Conservation (phyloP, 2,113 vertebrate species). For the Tinamus guttatus region DNA sequence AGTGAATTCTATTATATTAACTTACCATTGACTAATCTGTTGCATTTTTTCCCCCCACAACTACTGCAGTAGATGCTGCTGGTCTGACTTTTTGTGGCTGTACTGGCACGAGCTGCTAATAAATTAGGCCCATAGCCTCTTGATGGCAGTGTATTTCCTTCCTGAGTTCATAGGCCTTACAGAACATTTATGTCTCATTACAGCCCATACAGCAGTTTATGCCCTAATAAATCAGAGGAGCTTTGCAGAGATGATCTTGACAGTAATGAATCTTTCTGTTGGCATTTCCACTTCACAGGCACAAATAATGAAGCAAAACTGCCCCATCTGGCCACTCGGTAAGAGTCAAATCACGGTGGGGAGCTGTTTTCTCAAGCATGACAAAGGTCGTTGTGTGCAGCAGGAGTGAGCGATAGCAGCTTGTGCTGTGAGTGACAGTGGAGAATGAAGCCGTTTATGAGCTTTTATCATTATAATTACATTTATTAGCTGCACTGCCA, state of each 20-base stretch:
- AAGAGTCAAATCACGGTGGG: slow-evolving; percentile 71
- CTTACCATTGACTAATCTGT: not conserved
- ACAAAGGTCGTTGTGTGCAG: slow-evolving; percentile 79
- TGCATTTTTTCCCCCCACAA: not conserved
- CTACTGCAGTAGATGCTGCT: not conserved
- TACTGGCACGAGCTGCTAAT: slow-evolving; percentile 61
- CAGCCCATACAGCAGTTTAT: slow-evolving; percentile 79
- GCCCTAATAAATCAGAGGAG: slow-evolving; percentile 85
- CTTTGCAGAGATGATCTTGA: slow-evolving; percentile 78
- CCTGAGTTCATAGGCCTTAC: slow-evolving; percentile 79
- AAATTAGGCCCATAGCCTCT: slow-evolving; percentile 76
- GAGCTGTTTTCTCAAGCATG: slow-evolving; percentile 74
- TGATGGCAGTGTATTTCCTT: slow-evolving; percentile 79
- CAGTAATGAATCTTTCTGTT: slow-evolving; percentile 84
- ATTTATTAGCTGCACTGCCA: slow-evolving; percentile 76
- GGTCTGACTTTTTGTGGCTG: slow-evolving; percentile 2
- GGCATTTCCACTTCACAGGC: slow-evolving; percentile 82
- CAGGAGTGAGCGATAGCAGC: slow-evolving; percentile 67
- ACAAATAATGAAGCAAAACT: slow-evolving; percentile 85
- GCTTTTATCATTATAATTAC: slow-evolving; percentile 82
- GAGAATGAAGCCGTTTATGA: slow-evolving; percentile 80
- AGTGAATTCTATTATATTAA: not conserved
- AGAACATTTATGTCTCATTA: slow-evolving; percentile 83
- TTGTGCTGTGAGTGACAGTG: slow-evolving; percentile 78
- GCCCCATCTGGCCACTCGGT: slow-evolving; percentile 84